Conservation (phyloP, 2,113 vertebrate species). For the Cygnus buccinator region DNA sequence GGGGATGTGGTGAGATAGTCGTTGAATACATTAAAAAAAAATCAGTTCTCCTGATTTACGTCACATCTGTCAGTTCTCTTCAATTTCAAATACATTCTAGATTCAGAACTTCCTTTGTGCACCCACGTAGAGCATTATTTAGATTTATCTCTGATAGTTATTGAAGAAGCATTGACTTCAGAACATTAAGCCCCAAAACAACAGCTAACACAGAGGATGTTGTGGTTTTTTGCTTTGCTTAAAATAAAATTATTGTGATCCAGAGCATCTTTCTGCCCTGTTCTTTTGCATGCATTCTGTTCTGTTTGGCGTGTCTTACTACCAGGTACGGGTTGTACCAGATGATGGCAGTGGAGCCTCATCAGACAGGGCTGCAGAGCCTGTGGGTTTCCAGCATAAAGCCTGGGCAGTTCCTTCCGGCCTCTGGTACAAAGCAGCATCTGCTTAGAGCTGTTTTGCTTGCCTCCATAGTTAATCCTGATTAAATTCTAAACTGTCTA, state of each 20-base stretch:
- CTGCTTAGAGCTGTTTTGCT: neutral
- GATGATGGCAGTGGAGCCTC: constrained; percentile 56
- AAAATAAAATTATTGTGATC: neutral
- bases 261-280: neutral
- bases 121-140: neutral
- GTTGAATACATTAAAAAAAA: neutral
- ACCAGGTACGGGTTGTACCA: neutral
- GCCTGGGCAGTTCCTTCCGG: neutral
- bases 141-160: neutral
- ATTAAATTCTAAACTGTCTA: neutral
- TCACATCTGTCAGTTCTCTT: neutral
- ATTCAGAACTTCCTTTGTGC: neutral
- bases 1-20: neutral
- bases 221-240: neutral
- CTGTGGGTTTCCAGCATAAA: neutral
- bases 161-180: neutral
- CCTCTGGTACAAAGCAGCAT: neutral
- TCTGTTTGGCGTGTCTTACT: neutral
- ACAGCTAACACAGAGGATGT: neutral
- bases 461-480: neutral
- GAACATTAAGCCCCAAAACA: neutral
- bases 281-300: neutral
- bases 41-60: neutral
- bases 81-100: neutral
- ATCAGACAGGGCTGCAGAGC: neutral